Base-by-base conservation (phyloP, 2,888 invertebrate genomes). In the Prenolepis imparis region DNA sequence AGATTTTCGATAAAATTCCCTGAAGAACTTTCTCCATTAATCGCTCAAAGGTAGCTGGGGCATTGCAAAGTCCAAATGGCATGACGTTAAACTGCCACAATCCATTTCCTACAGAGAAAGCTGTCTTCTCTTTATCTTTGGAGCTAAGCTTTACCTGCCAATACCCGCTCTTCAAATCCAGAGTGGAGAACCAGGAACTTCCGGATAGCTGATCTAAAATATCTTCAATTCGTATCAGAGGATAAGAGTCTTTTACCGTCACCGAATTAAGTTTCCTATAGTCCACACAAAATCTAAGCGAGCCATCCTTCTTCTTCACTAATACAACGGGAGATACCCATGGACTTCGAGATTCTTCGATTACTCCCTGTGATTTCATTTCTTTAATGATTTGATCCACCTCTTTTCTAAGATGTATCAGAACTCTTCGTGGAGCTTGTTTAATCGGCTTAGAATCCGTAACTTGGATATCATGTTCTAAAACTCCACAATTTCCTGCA, bases 1-100 rank as follows among this genome's bases (percentile, higher is more conserved):
- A 59, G 15, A 59, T 59, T 2, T 59, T 59, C 0, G 59, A 24
- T 28, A 59, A 59, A 0, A 59, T 4, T 15, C 15, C 5, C 28
- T 32, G 59, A 3, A 59, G 12, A 59, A 59, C 28, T 3, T 36
- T 36, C 32, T 36, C 3, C 32, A 15, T 32, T 32, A 18, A 18
- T 28, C 32, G 32, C 32, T 36, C 32, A 59, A 59, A 59, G 0
- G 59, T 32, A 2, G 57, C n/a, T n/a, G 55, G 55, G 2, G 24
- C 32, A 12, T 32, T 59, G 18, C 88, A 90, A 0, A 91, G 73
- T 3, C 90, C 89, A 64, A 91, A 91, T 4, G 87, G 86, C 89
- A 90, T 87, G 0, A 86, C 81, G 32, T 11, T 68, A 18, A 84
- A 86, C 32, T 88, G 87, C 83, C 84, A 86, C 21, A 86, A 77